Conservation (phyloP, 1,140 invertebrate genomes). For the Rhynchophorus ferrugineus region DNA sequence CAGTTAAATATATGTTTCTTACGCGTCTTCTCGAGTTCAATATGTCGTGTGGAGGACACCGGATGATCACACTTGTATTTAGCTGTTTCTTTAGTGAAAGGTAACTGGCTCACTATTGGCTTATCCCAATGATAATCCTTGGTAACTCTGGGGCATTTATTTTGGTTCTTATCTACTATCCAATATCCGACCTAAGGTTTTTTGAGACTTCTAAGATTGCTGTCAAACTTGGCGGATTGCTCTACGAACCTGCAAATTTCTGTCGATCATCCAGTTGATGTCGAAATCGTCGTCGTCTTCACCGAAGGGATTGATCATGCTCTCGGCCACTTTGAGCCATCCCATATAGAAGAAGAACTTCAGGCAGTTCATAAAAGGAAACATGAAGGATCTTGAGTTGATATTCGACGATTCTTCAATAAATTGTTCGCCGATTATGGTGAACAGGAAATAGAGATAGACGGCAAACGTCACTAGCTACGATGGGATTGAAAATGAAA, state of each 20-base stretch:
- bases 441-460: conserved; percentile 64
- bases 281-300: conserved; percentile 77
- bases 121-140: conserved; percentile 83
- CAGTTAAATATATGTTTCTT: too few relatives aligned
- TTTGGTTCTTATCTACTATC: conserved; percentile 86
- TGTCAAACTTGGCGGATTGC: too few relatives aligned
- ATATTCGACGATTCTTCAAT: conserved; percentile 27
- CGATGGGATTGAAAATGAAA: too few relatives aligned
- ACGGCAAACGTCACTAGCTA: conserved; percentile 61
- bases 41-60: conserved; percentile 63
- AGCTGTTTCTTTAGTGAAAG: conserved; percentile 70
- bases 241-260: conserved; percentile 61
- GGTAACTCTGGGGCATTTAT: conserved; percentile 77
- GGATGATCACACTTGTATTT: conserved; percentile 69
- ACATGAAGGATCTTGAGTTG: conserved; percentile 65
- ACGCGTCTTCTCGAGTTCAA: too few relatives aligned
- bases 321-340: conserved; percentile 84
- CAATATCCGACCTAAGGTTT: conserved; percentile 66
- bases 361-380: conserved; percentile 78
- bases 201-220: too few relatives aligned
- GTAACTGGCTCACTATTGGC: conserved; percentile 69
- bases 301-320: conserved; percentile 79
- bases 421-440: conserved; percentile 57
- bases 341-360: conserved; percentile 85
- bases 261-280: conserved; percentile 80